phyloP scores from a whole-genome alignment of 2,797 vertebrate species.

The Peromyscus aztecus region DNA sequence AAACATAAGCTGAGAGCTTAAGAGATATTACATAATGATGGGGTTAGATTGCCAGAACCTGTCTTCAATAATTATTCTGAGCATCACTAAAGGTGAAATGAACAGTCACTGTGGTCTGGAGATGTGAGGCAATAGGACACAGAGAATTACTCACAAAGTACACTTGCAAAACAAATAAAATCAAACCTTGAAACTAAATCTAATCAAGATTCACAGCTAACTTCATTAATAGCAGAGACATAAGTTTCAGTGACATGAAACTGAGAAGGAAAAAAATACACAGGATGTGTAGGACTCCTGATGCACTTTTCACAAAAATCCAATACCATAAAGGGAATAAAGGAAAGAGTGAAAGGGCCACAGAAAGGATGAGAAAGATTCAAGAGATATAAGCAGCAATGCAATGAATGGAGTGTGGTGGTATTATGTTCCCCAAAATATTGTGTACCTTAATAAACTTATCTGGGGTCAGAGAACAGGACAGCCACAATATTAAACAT shows the following conservation, averaged over 20 bases:
- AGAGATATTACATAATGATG: constrained; percentile 22
- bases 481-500: too few species aligned
- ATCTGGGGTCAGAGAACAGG: too few species aligned
- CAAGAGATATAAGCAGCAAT: background rate
- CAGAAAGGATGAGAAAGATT: background rate
- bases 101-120: background rate
- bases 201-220: background rate
- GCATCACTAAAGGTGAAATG: background rate
- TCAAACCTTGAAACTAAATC: background rate
- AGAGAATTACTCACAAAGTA: background rate
- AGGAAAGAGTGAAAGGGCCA: background rate
- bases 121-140: background rate
- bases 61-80: background rate
- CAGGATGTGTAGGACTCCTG: background rate
- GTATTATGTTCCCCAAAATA: too few species aligned
- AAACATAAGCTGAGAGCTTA: background rate
- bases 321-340: background rate
- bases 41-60: background rate
- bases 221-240: background rate
- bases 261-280: background rate
- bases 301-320: background rate
- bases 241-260: background rate
- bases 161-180: constrained; percentile 40
- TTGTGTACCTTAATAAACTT: too few species aligned
- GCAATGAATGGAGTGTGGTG: background rate